Percentiles rank a stretch among this genome's conserved stretches.
phyloP scores from a whole-genome alignment of 2,888 invertebrate genomes.

The Sarcophaga carnaria region DNA sequence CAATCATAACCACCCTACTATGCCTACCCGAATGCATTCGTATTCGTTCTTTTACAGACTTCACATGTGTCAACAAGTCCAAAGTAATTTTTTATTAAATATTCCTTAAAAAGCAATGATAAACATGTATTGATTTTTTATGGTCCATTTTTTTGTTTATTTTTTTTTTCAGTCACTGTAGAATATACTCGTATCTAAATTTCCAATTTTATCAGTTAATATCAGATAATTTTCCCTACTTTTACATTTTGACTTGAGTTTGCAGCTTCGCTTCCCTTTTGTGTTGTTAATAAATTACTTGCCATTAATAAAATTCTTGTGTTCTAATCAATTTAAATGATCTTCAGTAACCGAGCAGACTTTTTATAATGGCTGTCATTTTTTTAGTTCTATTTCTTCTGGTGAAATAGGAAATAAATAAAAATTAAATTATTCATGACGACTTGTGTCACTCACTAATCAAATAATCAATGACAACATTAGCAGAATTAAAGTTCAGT shows the following conservation, averaged over 20 bases:
- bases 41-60: constrained; percentile 4
- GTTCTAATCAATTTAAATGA: constrained; percentile 59
- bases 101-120: constrained; percentile 38
- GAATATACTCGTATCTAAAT: neutral
- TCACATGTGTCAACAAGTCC: constrained; percentile 68
- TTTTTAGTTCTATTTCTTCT: constrained; percentile 11
- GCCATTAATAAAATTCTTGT: constrained; percentile 53
- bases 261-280: neutral
- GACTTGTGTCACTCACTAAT: neutral
- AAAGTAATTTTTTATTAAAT: constrained; percentile 57
- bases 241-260: neutral
- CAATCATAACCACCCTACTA: neutral
- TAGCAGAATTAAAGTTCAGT: neutral
- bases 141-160: constrained; percentile 27
- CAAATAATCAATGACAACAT: neutral
- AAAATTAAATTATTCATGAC: neutral
- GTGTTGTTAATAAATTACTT: constrained; percentile 60
- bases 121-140: constrained; percentile 56
- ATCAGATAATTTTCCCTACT: constrained; percentile 8
- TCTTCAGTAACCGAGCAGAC: constrained; percentile 45
- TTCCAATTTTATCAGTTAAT: constrained; percentile 39
- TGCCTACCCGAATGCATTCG: neutral
- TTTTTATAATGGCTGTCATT: constrained; percentile 38
- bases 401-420: neutral
- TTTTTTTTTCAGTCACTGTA: neutral